phyloP scores from a whole-genome alignment of 2,888 invertebrate species.

The Ephialtes manifestator region DNA sequence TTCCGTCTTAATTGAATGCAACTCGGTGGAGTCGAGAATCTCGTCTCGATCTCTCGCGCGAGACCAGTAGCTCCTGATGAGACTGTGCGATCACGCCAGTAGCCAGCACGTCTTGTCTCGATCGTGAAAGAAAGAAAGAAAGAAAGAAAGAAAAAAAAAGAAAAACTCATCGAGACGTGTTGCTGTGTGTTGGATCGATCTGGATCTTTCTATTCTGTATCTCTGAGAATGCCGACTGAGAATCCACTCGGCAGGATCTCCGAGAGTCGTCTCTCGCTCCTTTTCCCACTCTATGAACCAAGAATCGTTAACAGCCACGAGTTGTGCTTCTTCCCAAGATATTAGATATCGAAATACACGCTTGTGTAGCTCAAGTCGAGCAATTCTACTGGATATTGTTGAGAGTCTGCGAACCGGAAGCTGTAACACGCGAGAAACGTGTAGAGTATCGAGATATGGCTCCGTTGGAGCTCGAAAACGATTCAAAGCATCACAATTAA shows the following conservation, averaged over 20 bases:
- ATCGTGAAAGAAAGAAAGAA: slow-evolving; percentile 63
- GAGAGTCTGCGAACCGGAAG: slow-evolving; percentile 55
- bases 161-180: slow-evolving; percentile 25
- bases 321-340: slow-evolving; percentile 59
- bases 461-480: slow-evolving; percentile 11
- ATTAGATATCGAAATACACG: slow-evolving; percentile 58
- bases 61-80: slow-evolving; percentile 59
- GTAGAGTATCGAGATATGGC: slow-evolving; percentile 42
- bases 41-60: slow-evolving; percentile 64
- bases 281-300: neutral
- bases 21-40: slow-evolving; percentile 73
- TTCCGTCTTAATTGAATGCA: slow-evolving; percentile 82
- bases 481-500: slow-evolving; percentile 54
- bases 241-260: slow-evolving; percentile 32
- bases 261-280: slow-evolving; percentile 26
- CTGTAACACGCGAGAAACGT: slow-evolving; percentile 54
- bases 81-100: slow-evolving; percentile 69
- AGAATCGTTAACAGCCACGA: slow-evolving; percentile 51
- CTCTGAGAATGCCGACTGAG: slow-evolving; percentile 47
- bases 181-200: slow-evolving; percentile 50
- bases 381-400: slow-evolving; percentile 29
- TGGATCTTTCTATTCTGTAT: slow-evolving; percentile 52
- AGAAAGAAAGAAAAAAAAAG: slow-evolving; percentile 7
- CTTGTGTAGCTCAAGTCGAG: slow-evolving; percentile 25
- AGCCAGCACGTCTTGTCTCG: slow-evolving; percentile 60